Evolutionary conservation across 2,888 invertebrate species (phyloP).

Genomic region (Rotaria sp.): DNA sequence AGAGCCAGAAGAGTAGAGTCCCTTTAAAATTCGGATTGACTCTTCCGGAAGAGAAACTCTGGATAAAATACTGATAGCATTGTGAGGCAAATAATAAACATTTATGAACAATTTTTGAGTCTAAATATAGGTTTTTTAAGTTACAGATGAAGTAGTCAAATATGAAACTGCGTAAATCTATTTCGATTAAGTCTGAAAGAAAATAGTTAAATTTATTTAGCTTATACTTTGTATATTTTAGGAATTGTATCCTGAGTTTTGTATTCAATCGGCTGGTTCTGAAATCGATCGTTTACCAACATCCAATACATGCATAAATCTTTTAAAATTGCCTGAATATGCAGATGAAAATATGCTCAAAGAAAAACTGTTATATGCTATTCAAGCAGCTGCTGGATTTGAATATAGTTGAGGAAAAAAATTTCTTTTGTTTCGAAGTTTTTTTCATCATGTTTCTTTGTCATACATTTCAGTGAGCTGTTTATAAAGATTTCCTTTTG

Average conservation of each 20-base stretch:
- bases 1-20: no score
- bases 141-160: no score
- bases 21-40: no score
- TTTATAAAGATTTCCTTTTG: not conserved
- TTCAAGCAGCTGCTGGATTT: conserved; percentile 89
- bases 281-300: conserved; percentile 80
- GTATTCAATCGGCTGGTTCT: conserved; percentile 66
- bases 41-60: no score
- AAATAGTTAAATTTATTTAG: no score
- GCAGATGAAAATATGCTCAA: conserved; percentile 68
- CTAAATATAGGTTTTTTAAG: no score
- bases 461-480: not conserved
- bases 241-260: conserved; percentile 90
- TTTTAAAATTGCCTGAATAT: conserved; percentile 87
- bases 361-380: conserved; percentile 79
- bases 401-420: conserved; percentile 63
- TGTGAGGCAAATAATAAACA: no score
- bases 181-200: no score
- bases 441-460: not conserved
- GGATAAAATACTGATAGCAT: no score
- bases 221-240: conserved; percentile 52
- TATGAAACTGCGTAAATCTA: no score
- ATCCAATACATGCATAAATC: conserved; percentile 94
- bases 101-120: no score
- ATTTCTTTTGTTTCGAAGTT: not conserved